Conservation (phyloP, 2,113 vertebrate genomes). For the Sterna hirundo region DNA sequence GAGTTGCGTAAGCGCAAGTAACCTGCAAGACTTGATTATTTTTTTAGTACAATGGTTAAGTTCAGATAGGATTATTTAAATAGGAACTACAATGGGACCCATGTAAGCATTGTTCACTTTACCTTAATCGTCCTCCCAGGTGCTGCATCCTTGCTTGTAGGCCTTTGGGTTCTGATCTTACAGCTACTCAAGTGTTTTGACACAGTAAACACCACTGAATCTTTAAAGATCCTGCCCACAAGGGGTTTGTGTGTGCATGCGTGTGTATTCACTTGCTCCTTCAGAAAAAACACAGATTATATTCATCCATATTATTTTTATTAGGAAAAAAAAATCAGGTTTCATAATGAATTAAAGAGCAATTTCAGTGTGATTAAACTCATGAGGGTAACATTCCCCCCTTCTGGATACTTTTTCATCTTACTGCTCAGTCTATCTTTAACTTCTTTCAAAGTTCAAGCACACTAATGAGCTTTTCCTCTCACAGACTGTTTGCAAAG, state of each 20-base stretch:
- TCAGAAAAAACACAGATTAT: background rate
- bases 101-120: background rate
- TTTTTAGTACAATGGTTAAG: background rate
- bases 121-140: background rate
- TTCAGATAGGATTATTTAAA: slow-evolving; percentile 36
- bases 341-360: background rate
- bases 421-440: background rate
- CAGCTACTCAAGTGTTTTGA: background rate
- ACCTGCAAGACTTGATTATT: slow-evolving; percentile 18
- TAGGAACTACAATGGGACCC: background rate
- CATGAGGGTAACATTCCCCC: background rate
- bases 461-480: background rate
- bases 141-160: background rate
- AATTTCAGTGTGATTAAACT: background rate
- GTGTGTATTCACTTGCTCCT: background rate
- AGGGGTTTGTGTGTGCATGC: background rate
- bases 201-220: background rate
- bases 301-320: background rate
- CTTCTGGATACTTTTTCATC: background rate
- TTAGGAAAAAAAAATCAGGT: background rate
- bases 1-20: background rate
- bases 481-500: slow-evolving; percentile 8
- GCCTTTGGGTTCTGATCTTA: background rate
- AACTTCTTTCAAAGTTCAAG: slow-evolving; percentile 7
- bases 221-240: background rate